Evolutionary conservation across 2,888 invertebrate genomes (phyloP), one percentile per base, ranked within the genome.

Genomic region (Hybos culiciformis): DNA sequence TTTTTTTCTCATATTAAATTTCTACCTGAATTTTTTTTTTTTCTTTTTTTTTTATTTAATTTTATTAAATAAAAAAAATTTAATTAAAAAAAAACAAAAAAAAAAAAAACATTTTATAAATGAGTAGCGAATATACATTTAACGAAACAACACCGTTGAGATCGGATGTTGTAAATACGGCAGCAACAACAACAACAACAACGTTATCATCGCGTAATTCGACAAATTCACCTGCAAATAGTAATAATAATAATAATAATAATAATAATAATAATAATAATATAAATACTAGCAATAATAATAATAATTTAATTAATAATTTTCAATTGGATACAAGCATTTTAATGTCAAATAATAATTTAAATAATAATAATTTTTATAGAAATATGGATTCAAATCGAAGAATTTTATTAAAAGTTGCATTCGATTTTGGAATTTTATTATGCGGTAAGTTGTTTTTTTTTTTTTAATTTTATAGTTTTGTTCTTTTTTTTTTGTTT

Each of bases 381-480:
- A 37, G n/a, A 19, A 46, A 50, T n/a, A 64, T 64, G 63, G 66
- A 65, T 45, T 60, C 58, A 39, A 65, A 61, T 44, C 63, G 59
- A 48, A 52, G 62, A 43, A 67, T 77, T 55, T 60, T 80, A 56
- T 70, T 73, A 56, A 81, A 81, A 69, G 71, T 82, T 53, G 58
- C 76, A 51, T 64, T 79, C 60, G 83, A 83, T 70, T 69, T 80
- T 55, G 55, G 71, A 46, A 74, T 83, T 54, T 59, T 83, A 46
- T 70, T 77, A 57, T 71, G 77, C 59, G 78, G 83, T 83, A 67
- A 79, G 79, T 74, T 51, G 84, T 84, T 84, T 85, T 37, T 17
- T 45, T 18, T 26, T 12, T 12, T 26, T 7, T 12, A 26, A 12
- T 26, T 26, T 26, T 26, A 26, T 26, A 12, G 4, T 26, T 26